A percentile compares a stretch with the other conserved stretches of the same genome.
Conservation (phyloP, 2,888 invertebrate species). For the Acanthosoma haemorrhoidale region DNA sequence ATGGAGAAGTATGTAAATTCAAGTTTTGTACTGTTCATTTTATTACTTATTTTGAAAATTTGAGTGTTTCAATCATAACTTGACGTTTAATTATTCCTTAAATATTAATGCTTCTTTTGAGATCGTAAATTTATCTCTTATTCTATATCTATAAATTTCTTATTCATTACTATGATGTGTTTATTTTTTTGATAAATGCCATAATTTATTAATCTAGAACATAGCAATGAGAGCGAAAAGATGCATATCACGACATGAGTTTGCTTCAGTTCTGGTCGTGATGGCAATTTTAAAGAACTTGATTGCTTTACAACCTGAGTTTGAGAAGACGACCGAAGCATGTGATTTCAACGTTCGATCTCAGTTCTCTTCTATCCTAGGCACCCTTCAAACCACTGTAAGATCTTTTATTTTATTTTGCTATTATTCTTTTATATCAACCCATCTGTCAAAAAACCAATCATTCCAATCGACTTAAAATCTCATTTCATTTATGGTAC, state of each 20-base stretch:
- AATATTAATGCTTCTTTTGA: not conserved
- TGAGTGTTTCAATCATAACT: too few species aligned
- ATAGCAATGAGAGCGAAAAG: constrained; percentile 69
- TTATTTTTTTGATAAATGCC: not conserved
- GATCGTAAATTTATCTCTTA: too few species aligned
- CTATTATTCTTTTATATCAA: not conserved
- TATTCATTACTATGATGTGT: not conserved
- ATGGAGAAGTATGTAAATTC: constrained; percentile 63
- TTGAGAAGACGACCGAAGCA: constrained; percentile 69
- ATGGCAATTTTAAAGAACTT: constrained; percentile 79
- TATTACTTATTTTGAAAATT: too few species aligned
- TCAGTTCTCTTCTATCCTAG: constrained; percentile 67
- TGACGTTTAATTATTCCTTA: too few species aligned
- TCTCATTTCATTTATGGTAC: constrained; percentile 41
- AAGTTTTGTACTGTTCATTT: too few species aligned
- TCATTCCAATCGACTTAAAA: not conserved
- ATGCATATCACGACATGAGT: constrained; percentile 70
- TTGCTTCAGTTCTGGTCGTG: constrained; percentile 70
- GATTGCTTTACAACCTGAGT: constrained; percentile 68
- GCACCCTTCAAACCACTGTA: constrained; percentile 69
- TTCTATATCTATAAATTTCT: too few species aligned
- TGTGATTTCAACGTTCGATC: constrained; percentile 63
- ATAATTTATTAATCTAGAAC: constrained; percentile 48
- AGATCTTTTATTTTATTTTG: constrained; percentile 42
- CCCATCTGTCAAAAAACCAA: too few species aligned